Evolutionary conservation across 2,888 invertebrate genomes (phyloP), one percentile per base, ranked within the genome.

Genomic region (Agrochola lota): DNA sequence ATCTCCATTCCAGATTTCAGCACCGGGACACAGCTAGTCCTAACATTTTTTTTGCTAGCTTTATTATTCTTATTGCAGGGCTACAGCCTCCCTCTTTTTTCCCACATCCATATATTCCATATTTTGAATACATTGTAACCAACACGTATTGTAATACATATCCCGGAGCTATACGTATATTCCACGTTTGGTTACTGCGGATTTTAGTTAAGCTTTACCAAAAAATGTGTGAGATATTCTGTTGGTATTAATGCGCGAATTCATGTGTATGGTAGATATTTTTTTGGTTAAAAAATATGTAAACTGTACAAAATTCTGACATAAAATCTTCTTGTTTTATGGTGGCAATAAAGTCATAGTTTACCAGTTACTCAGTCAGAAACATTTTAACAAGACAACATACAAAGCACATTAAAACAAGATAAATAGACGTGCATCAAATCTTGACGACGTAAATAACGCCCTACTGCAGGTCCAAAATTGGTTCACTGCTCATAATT

Each of bases 51-150:
- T 72, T 55, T 17, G n/a, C 6, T 7, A 63, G 6, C 30, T 55
- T 20, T 40, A 23, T 62, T 62, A 12, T 74, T 74, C 7, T 23
- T 40, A 35, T 55, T 55, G 11, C n/a, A 55, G 35, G 7, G 12
- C 20, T 59, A 6, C 30, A 30, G 20, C 30, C 20, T 17, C 57
- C n/a, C 26, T 30, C 0, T 40, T 40, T 59, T 71, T 52, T 23
- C 6, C 17, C 63, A n/a, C 57, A n/a, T 49, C 30, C 40, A 57
- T 64, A 49, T 30, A 71, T 52, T 66, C 57, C 52, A 66, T 52
- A 59, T 67, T 78, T 78, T 71, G 26, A 66, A 71, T 60, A 66
- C 26, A 63, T 20, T 35, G 35, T 68, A 26, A 68, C 77, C 26
- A 35, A 60, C 75, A 76, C 68, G 67, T 55, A 35, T 26, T 67